Conservation (phyloP, 2,113 vertebrate species). For the Crotalus helleri region DNA sequence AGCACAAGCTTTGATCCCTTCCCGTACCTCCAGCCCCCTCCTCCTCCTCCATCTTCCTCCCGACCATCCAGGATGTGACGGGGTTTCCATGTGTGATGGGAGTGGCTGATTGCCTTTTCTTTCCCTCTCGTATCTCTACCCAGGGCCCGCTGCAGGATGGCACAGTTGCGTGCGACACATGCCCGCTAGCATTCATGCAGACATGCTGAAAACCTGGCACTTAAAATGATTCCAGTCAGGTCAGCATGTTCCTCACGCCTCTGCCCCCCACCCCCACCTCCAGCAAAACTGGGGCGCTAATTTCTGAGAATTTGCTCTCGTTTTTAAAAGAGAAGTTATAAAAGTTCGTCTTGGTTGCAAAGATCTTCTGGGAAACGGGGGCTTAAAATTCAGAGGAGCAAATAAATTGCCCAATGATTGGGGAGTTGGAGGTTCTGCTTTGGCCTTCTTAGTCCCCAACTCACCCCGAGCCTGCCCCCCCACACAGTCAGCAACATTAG, state of each 20-base stretch:
- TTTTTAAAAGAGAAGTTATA: neutral
- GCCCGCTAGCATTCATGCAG: neutral
- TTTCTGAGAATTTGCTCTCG: too few species aligned
- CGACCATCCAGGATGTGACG: neutral
- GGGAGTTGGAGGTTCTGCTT: neutral
- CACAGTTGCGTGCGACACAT: neutral
- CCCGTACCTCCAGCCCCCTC: neutral
- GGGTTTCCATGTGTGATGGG: neutral
- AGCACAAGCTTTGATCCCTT: conserved; percentile 45
- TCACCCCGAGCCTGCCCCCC: too few species aligned
- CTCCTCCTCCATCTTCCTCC: neutral
- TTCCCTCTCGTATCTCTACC: accelerated
- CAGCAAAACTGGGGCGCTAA: neutral
- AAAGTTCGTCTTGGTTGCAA: neutral
- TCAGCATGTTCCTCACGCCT: too few species aligned
- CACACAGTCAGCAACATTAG: neutral
- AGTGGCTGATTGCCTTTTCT: neutral
- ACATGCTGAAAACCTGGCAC: neutral
- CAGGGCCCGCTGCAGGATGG: neutral
- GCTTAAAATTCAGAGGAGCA: neutral
- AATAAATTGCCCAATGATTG: too few species aligned
- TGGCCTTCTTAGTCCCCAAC: neutral
- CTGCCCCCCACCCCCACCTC: neutral
- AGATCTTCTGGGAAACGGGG: too few species aligned
- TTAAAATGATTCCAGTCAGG: neutral